Evolutionary conservation across 2,888 invertebrate genomes (phyloP), one percentile per base, ranked within the genome.

Genomic region (Athalia cordata): DNA sequence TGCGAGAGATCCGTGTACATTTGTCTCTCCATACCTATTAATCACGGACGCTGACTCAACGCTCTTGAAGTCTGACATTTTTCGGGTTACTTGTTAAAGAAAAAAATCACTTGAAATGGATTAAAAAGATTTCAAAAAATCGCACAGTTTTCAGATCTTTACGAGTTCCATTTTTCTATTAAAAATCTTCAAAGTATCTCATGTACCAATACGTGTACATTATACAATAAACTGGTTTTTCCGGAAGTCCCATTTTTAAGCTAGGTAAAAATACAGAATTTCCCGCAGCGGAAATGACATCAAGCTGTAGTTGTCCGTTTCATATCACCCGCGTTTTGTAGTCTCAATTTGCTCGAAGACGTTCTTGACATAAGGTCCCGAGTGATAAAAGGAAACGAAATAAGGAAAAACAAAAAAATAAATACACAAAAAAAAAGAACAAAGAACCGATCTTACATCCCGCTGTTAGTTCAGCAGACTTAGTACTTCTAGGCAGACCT

Each of bases 271-370:
- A 67, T 50, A 52, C 15, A 13, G 47, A 15, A 67, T 49, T 15
- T 50, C n/a, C 47, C 6, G 11, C 47, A 3, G 55, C 5, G 55
- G 5, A n/a, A 70, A 55, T 9, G 29, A 2, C 29, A 29, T 1
- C 1, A n/a, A 7, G 57, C 70, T 13, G 55, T 43, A 59, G 57
- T 70, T 59, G 45, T 13, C 57, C 4, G 59, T 72, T 72, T 13
- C 57, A 47, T 72, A 59, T 72, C 13, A 45, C 45, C 13, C 29
- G 13, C 45, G 47, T 72, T 11, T n/a, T 47, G 47, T 59, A 72
- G 72, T 59, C 59, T 57, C 72, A 72, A 72, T 72, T 59, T 59
- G 59, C 47, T 9, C 9, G 11, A 47, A n/a, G 59, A 72, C 45
- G 13, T 72, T 9, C 9, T 59, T 11, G 45, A 57, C 9, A 59